phyloP scores from a whole-genome alignment of 2,113 vertebrate species.

The Odocoileus hemionus region DNA sequence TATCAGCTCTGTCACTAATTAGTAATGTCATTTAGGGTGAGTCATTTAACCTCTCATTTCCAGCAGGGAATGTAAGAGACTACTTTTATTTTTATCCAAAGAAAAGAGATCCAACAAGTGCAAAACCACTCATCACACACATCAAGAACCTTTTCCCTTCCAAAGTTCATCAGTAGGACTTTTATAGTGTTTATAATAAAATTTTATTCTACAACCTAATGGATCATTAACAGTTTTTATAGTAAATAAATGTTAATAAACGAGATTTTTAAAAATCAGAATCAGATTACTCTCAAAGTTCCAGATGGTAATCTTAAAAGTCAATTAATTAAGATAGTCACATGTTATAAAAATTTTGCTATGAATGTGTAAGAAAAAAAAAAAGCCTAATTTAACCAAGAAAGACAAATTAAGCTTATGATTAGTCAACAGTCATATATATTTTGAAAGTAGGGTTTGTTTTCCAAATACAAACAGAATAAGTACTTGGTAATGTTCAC shows the following conservation, averaged over 20 bases:
- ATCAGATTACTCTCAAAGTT: constrained; percentile 32
- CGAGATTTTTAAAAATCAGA: background rate
- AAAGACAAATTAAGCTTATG: constrained; percentile 30
- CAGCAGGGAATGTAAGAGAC: background rate
- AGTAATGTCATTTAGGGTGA: background rate
- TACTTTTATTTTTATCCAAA: constrained; percentile 1
- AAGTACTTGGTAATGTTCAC: background rate
- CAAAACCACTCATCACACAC: background rate
- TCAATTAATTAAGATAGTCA: background rate
- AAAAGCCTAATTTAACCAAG: constrained; percentile 21
- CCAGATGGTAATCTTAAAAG: constrained; percentile 20
- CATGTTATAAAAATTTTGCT: background rate
- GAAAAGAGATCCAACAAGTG: background rate
- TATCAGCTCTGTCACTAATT: constrained; percentile 17
- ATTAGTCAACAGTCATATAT: background rate
- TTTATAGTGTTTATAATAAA: background rate
- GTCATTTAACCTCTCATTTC: constrained; percentile 35
- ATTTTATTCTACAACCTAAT: background rate
- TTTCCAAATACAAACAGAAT: constrained; percentile 16
- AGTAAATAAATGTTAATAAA: background rate
- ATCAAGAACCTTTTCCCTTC: background rate
- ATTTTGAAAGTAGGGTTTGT: constrained; percentile 46
- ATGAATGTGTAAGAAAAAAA: background rate
- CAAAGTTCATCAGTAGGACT: background rate
- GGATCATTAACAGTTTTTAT: background rate